Conservation (phyloP, 37 sponge, comb jelly and placozoan species). For the Trichoplax adhaerens region DNA sequence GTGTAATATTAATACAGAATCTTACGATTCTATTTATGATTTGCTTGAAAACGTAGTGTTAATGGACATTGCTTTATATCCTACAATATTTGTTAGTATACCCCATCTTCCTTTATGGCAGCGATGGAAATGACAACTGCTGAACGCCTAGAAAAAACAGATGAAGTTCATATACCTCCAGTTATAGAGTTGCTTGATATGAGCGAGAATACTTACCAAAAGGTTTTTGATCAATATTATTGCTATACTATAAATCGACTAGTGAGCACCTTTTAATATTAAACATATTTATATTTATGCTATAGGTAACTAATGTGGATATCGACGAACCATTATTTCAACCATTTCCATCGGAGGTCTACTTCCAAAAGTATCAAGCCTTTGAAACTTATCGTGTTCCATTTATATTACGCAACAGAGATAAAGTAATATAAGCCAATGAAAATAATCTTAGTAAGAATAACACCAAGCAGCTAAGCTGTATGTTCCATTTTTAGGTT, state of each 20-base stretch:
- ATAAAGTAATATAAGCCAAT: conserved; percentile 28
- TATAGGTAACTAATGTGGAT: conserved; percentile 44
- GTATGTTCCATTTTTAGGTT: conserved; percentile 19
- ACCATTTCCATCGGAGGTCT: conserved; percentile 73
- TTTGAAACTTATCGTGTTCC: conserved; percentile 55
- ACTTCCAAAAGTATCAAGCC: conserved; percentile 79
- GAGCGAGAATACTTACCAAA: conserved; percentile 45
- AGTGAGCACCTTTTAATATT: neutral
- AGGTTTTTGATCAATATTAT: conserved; percentile 15
- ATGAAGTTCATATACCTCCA: conserved; percentile 40
- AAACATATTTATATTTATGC: neutral
- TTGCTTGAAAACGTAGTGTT: no score
- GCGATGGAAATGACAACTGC: conserved; percentile 58
- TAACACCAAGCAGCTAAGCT: no score
- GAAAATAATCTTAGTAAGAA: neutral
- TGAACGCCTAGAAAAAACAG: conserved; percentile 38
- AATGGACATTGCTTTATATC: no score
- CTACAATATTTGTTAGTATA: conserved; percentile 11
- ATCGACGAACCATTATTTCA: conserved; percentile 80
- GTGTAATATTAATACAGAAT: no score
- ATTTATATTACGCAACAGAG: conserved; percentile 56
- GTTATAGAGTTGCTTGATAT: conserved; percentile 86
- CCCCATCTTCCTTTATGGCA: conserved; percentile 64
- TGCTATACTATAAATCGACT: conserved; percentile 1
- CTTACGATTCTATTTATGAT: no score